These are phyloP conservation scores for Ptyas mucosa DNA, from an alignment of 2,113 vertebrate species.

Conservation along the genomic window DNA sequence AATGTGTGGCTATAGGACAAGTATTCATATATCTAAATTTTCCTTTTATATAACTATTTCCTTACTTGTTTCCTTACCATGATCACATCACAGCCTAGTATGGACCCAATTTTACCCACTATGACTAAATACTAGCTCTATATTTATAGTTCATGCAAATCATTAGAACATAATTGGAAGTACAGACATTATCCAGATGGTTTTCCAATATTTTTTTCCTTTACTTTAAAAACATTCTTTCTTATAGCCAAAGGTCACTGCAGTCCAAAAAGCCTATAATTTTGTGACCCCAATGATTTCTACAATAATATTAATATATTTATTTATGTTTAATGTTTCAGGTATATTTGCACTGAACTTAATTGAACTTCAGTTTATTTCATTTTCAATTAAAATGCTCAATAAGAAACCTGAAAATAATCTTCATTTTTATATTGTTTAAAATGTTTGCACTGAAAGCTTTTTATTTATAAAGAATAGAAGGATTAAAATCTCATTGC, in stretches of 20 bases:
- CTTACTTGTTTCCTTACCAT: background rate
- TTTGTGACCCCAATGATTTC: constrained; percentile 28
- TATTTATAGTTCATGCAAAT: background rate
- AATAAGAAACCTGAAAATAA: constrained; percentile 34
- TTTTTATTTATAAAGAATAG: constrained; percentile 50
- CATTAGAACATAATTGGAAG: background rate
- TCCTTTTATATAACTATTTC: background rate
- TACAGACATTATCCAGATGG: background rate
- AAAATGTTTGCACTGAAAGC: constrained; percentile 33
- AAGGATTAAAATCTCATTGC: background rate
- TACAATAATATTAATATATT: constrained; percentile 14
- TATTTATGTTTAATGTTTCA: constrained; percentile 41
- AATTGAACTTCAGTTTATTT: constrained; percentile 12
- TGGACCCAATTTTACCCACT: background rate
- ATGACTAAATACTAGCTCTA: background rate
- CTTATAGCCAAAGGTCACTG: constrained; percentile 5
- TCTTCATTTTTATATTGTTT: constrained; percentile 29
- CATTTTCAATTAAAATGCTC: constrained; percentile 13
- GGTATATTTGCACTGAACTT: constrained; percentile 46
- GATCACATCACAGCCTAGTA: background rate
- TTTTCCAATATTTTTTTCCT: background rate
- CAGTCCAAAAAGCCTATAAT: background rate
- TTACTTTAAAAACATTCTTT: background rate
- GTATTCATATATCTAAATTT: background rate
- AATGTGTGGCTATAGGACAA: background rate